Evolutionary conservation across 2,888 invertebrate genomes (phyloP).

Genomic region (Drosophila ustulata): DNA sequence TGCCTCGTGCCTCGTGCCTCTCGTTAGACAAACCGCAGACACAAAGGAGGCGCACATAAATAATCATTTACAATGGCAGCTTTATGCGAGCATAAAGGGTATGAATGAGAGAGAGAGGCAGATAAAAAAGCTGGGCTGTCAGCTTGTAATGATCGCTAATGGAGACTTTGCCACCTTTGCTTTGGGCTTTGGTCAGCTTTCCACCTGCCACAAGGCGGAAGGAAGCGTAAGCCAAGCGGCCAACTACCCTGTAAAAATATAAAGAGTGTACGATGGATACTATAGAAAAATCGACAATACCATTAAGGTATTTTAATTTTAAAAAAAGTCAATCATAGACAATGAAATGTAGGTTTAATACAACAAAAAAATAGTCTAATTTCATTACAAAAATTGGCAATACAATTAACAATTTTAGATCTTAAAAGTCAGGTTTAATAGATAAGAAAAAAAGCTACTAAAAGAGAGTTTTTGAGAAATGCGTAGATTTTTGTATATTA

Average conservation of each 20-base stretch:
- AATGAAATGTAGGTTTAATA: too few species aligned
- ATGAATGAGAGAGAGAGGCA: background rate
- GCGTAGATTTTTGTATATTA: too few species aligned
- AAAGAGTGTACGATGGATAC: background rate
- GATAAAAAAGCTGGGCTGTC: constrained; percentile 4
- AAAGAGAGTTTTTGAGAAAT: too few species aligned
- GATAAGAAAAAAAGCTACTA: too few species aligned
- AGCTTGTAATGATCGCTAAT: constrained; percentile 60
- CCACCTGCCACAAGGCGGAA: constrained; percentile 10
- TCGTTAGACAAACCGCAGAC: constrained; percentile 70
- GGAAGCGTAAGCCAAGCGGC: background rate
- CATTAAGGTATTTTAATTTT: too few species aligned
- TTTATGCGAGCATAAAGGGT: background rate
- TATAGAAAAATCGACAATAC: too few species aligned
- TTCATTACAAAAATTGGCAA: too few species aligned
- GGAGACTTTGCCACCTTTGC: constrained; percentile 28
- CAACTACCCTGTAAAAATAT: background rate
- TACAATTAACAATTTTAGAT: too few species aligned
- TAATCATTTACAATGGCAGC: constrained; percentile 59
- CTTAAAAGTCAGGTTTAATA: too few species aligned
- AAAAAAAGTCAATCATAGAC: too few species aligned
- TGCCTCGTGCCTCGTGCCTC: constrained; percentile 51
- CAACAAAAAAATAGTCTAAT: too few species aligned
- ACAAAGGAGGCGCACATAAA: constrained; percentile 63
- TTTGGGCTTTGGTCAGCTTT: constrained; percentile 16